Evolutionary conservation across 2,113 vertebrate species (phyloP).

Genomic region (Oncorhynchus masou): DNA sequence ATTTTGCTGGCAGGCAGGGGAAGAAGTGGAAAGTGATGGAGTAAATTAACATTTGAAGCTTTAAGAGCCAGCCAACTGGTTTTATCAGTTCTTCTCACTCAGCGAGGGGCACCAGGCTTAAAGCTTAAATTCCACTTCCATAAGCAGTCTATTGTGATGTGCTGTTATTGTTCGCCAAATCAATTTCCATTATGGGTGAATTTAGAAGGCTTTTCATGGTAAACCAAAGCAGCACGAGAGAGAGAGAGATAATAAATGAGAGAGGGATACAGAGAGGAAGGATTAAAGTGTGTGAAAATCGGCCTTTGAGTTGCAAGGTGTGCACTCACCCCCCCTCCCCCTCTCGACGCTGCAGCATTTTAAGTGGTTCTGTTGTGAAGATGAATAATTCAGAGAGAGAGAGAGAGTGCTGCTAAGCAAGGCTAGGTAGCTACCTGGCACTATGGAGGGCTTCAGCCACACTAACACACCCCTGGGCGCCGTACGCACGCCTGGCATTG

Average conservation of each 20-base stretch:
- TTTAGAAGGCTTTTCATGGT: slow-evolving; percentile 39
- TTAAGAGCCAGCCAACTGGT: slow-evolving; percentile 29
- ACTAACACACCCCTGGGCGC: background rate
- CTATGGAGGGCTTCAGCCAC: slow-evolving; percentile 16
- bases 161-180: slow-evolving; percentile 57
- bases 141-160: slow-evolving; percentile 40
- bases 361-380: slow-evolving; percentile 45
- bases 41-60: slow-evolving; percentile 54
- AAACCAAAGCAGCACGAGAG: slow-evolving; percentile 12
- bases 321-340: slow-evolving; percentile 52
- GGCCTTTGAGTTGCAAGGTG: slow-evolving; percentile 58
- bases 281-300: slow-evolving; percentile 60
- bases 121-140: slow-evolving; percentile 17
- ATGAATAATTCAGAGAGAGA: slow-evolving; percentile 59
- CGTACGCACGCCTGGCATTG: slow-evolving; percentile 10
- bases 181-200: slow-evolving; percentile 48
- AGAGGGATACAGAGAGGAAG: background rate
- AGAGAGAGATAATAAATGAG: background rate
- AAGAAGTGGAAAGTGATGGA: slow-evolving; percentile 23
- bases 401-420: slow-evolving; percentile 28
- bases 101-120: slow-evolving; percentile 20
- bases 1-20: slow-evolving; percentile 3
- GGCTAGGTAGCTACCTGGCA: slow-evolving; percentile 28
- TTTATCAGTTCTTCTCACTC: slow-evolving; percentile 40
- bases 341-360: slow-evolving; percentile 31